Percentiles rank a stretch among this genome's conserved stretches.
Evolutionary conservation across 2,113 vertebrate genomes (phyloP).

Genomic region (Neoarius graeffei): DNA sequence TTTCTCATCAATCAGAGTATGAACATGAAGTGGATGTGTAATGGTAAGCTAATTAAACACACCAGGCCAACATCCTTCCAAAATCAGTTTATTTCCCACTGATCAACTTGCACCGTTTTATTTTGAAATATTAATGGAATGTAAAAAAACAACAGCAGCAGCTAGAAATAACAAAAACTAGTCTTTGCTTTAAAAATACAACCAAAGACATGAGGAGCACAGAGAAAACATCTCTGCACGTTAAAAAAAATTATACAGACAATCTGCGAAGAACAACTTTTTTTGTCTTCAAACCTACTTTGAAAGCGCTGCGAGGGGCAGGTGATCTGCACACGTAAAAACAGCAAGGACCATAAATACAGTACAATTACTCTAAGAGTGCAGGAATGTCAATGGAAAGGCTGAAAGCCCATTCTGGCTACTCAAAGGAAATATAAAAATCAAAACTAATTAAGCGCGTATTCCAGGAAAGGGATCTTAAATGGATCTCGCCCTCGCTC

Average conservation of each 20-base stretch:
- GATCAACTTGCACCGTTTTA: conserved; percentile 58
- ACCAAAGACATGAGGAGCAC: conserved; percentile 53
- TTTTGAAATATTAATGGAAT: conserved; percentile 68
- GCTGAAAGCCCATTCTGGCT: neutral
- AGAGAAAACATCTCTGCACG: conserved; percentile 48
- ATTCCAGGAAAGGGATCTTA: neutral
- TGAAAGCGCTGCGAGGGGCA: neutral
- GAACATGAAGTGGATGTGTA: neutral
- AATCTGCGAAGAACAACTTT: conserved; percentile 39
- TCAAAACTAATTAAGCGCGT: neutral
- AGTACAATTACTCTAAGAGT: conserved; percentile 15
- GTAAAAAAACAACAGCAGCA: conserved; percentile 59
- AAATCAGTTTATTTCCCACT: conserved; percentile 53
- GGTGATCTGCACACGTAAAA: neutral
- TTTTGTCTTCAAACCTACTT: neutral
- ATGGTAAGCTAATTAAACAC: neutral
- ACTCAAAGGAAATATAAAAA: neutral
- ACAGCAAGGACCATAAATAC: conserved; percentile 13
- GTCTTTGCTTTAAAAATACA: conserved; percentile 64
- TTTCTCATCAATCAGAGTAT: neutral
- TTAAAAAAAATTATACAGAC: conserved; percentile 54
- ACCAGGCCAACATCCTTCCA: neutral
- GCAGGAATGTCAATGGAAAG: conserved; percentile 5
- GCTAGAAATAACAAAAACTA: conserved; percentile 56
- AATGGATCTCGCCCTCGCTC: neutral